Evolutionary conservation across 1,140 invertebrate species (phyloP).

Genomic region (Drosophila paulistorum): DNA sequence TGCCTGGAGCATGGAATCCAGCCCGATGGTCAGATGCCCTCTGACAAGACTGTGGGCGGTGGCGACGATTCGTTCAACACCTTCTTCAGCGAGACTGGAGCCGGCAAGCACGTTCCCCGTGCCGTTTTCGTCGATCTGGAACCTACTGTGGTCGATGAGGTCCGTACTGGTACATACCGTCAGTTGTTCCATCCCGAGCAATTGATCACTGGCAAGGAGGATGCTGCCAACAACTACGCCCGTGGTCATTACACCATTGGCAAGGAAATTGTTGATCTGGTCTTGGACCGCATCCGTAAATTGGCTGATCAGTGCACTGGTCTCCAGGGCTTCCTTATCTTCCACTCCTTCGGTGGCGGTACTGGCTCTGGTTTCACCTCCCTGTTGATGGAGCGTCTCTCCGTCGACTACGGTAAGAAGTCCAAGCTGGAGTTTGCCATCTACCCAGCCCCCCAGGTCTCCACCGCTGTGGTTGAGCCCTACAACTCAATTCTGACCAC

Average conservation of each 20-base stretch:
- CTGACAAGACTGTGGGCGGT: constrained; percentile 88
- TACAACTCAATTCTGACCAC: constrained; percentile 94
- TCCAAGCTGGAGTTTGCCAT: constrained; percentile 95
- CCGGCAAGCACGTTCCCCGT: constrained; percentile 93
- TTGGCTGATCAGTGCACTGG: constrained; percentile 94
- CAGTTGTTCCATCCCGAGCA: constrained; percentile 94
- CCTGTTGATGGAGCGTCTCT: constrained; percentile 94
- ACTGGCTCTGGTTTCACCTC: constrained; percentile 95
- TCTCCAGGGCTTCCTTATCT: constrained; percentile 94
- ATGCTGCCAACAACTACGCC: constrained; percentile 95
- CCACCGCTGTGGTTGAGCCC: constrained; percentile 95
- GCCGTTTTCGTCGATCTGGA: constrained; percentile 95
- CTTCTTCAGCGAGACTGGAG: constrained; percentile 94
- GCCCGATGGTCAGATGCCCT: constrained; percentile 89
- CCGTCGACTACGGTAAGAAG: constrained; percentile 95
- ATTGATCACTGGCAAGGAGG: constrained; percentile 93
- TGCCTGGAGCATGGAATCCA: constrained; percentile 92
- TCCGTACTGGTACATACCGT: constrained; percentile 91
- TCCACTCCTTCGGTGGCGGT: constrained; percentile 95
- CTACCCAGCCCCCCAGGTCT: constrained; percentile 94
- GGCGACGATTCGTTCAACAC: constrained; percentile 92
- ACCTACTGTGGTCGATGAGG: constrained; percentile 94
- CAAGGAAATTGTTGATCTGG: constrained; percentile 93
- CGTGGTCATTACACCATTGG: constrained; percentile 96
- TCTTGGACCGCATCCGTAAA: constrained; percentile 91